Conservation (phyloP, 1,140 invertebrate genomes). For the Centruroides vittatus region DNA sequence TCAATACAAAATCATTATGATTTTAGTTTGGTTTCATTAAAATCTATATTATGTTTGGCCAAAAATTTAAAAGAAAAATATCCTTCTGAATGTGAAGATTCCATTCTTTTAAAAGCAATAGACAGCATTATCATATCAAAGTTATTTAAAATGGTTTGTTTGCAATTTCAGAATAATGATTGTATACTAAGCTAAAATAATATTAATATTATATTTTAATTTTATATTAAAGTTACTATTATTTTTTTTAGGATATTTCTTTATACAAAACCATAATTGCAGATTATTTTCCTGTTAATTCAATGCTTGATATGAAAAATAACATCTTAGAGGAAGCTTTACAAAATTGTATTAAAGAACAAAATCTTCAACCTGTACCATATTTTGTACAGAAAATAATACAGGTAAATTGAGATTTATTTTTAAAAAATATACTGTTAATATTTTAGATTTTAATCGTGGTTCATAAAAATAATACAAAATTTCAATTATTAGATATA, state of each 20-base stretch:
- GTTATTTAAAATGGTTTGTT: conserved; percentile 29
- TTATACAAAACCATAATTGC: conserved; percentile 37
- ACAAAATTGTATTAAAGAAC: conserved; percentile 29
- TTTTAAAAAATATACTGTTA: too few relatives aligned
- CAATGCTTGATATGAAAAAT: conserved; percentile 33
- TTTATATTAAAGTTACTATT: too few relatives aligned
- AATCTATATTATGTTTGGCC: conserved; percentile 31
- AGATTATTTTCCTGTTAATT: conserved; percentile 35
- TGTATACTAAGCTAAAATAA: too few relatives aligned
- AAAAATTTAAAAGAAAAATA: conserved; percentile 34
- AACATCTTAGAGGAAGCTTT: conserved; percentile 28
- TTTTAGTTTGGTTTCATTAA: conserved; percentile 28
- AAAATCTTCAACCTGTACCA: conserved; percentile 34
- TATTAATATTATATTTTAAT: too few relatives aligned
- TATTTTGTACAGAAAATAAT: conserved; percentile 37
- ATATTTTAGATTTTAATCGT: too few relatives aligned
- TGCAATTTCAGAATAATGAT: too few relatives aligned
- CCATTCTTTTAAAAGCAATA: conserved; percentile 36
- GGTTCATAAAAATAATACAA: too few relatives aligned
- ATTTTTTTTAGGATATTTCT: conserved; percentile 27
- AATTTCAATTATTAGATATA: too few relatives aligned
- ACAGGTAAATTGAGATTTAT: conserved; percentile 21
- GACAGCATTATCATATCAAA: conserved; percentile 38
- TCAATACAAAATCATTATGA: conserved; percentile 38
- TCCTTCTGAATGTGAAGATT: conserved; percentile 36